Evolutionary conservation across 2,113 vertebrate genomes (phyloP), one percentile per base, ranked within the genome.

Genomic region (Tetrax tetrax): DNA sequence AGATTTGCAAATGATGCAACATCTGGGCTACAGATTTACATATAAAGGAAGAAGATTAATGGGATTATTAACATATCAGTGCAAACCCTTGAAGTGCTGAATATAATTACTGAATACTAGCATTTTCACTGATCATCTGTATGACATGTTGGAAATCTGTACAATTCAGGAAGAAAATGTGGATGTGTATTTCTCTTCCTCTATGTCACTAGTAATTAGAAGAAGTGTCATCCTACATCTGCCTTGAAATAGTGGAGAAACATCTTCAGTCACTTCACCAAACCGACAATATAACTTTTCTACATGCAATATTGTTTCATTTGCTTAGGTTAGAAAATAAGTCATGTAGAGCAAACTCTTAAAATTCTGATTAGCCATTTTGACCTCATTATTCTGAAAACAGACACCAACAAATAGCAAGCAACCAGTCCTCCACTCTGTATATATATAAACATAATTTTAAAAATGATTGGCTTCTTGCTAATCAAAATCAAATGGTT

Each of bases 1-100:
- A 97, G 97, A 98, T 97, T 96, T 98, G 98, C 98, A 98, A 99
- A 98, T 98, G 98, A 98, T 98, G 97, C 97, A 98, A 98, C 98
- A 98, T 98, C 98, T 98, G 98, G 98, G 94, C 94, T 89, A 83
- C 76, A 78, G 89, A 97, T 98, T 98, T 98, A 97, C 98, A 98
- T 98, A 97, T 96, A 98, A 98, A 97, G 97, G 96, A 97, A 98
- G 92, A 98, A 98, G 98, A 98, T 98, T 98, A 98, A 98, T 98
- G 93, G 96, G 75, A 91, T 97, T 97, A 98, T 99, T 98, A 99
- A 96, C 98, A 98, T 98, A 98, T 98, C 95, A 94, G 85, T 97
- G 95, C 96, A 97, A 98, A 98, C 83, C 94, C 96, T 97, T 97
- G 93, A 97, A 94, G 96, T 98, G 95, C 96, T 96, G 95, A 97